Evolutionary conservation across 2,888 invertebrate species (phyloP), one percentile per base, ranked within the genome.

Genomic region (Chesias legatella): DNA sequence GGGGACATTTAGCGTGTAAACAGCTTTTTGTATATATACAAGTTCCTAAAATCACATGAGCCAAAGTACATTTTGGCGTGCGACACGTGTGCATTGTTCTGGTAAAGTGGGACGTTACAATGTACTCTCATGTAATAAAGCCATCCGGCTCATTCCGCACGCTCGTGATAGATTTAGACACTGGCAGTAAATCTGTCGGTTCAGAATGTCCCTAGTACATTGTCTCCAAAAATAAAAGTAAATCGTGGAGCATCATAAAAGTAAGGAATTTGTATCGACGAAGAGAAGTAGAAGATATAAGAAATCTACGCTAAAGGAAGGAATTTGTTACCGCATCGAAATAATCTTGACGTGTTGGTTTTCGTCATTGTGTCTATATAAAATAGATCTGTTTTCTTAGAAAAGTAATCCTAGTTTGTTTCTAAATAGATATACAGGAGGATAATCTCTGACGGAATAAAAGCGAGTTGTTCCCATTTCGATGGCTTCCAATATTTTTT

Each of bases 401-500:
- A 22, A 6, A 22, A 22, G 22, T 22, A 22, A 22, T 36, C 22
- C 10, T 28, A 39, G 42, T 39, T 42, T 46, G 22, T 34, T 10
- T 20, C 33, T 22, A 65, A 62, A 53, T 64, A 17, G 13, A 5
- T 17, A 17, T 17, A 17, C 13, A 17, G 56, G 49, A 5, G 59
- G 60, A 68, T 73, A 66, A 71, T 74, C 65, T 67, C 57, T 62
- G 61, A 62, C 60, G 54, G 60, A 60, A 72, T 67, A 67, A 67
- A 69, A 65, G 62, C 60, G 60, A 64, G 60, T 64, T 65, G 65
- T 70, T 70, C 62, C 61, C 69, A 71, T 70, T 72, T 67, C 57
- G 69, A 70, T 71, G 69, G 69, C 62, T 73, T 68, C 65, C 75
- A 75, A 79, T 79, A 75, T 76, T 66, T 73, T 68, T 69, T 64